Evolutionary conservation across 2,888 invertebrate species (phyloP), one percentile per base, ranked within the genome.

Genomic region (Stenchaetothrips biformis): DNA sequence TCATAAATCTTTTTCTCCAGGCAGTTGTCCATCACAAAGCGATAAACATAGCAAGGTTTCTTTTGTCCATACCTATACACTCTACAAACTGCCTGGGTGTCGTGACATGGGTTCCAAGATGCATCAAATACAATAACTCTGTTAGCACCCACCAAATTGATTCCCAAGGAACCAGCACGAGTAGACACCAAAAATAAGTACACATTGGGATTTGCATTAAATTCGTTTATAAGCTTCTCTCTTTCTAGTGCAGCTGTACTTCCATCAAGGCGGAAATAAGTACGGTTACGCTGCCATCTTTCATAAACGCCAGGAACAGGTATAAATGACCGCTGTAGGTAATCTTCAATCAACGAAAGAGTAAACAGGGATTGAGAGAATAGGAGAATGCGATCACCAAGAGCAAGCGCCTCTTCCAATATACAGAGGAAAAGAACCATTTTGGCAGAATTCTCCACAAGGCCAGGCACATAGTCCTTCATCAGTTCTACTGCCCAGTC

Each of bases 21-120:
- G 83, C 97, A 97, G 87, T 96, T 97, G 87, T 99, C 99, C 87
- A 97, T 97, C 7, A 99, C 97, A 82, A 99, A 91, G 74, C 99
- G 92, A 87, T 99, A 99, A 7, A 99, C 97, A 86, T 94, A 98
- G 85, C 98, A 98, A 0, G 94, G 94, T 85, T 97, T 98, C 84
- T 91, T 91, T 87, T 99, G 99, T 0, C 99, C 99, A 85, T 98
- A 98, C 84, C 94, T 90, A 86, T 96, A 97, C 74, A 99, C 97
- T 83, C 99, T 89, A 86, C 99, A 99, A 18, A 99, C 98, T 49
- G 99, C 99, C 89, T 97, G 97, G 0, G 96, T 96, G 86, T 98
- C 98, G 85, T 99, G 99, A 86, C 99, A 99, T 0, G 99, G 99
- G 89, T 99, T 99, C 98, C 99, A 99, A 67, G 97, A 97, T 18